Conservation (phyloP, 2,888 invertebrate genomes). For the Tanaodytes sp. region DNA sequence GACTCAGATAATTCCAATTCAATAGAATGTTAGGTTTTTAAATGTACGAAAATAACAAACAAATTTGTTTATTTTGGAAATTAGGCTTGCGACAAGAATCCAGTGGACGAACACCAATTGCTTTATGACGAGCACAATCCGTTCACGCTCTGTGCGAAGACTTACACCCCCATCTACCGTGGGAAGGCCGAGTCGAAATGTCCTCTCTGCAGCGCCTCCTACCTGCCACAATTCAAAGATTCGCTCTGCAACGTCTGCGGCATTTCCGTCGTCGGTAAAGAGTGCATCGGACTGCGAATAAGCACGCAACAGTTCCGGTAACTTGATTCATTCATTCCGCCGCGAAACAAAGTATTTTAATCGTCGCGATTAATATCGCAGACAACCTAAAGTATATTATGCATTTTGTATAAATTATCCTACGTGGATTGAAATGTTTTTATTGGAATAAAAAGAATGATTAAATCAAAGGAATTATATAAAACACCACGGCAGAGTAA, state of each 20-base stretch:
- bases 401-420: slow-evolving; percentile 49
- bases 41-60: too few relatives aligned
- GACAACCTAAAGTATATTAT: slow-evolving; percentile 46
- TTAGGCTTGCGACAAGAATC: slow-evolving; percentile 92
- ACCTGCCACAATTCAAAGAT: slow-evolving; percentile 89
- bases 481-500: slow-evolving; percentile 1
- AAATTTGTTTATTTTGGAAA: slow-evolving; percentile 59
- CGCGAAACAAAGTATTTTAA: slow-evolving; percentile 36
- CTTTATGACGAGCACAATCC: slow-evolving; percentile 98
- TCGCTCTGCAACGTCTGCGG: slow-evolving; percentile 88
- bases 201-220: slow-evolving; percentile 91
- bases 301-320: slow-evolving; percentile 80
- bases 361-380: slow-evolving; percentile 28
- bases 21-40: too few relatives aligned
- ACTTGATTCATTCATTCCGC: slow-evolving; percentile 55
- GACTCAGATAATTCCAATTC: too few relatives aligned
- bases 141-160: slow-evolving; percentile 92
- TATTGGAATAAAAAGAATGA: slow-evolving; percentile 21
- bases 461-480: slow-evolving; percentile 19
- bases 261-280: slow-evolving; percentile 93
- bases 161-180: slow-evolving; percentile 94
- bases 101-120: slow-evolving; percentile 89
- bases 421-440: slow-evolving; percentile 37
- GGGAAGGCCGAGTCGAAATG: slow-evolving; percentile 96
- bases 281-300: slow-evolving; percentile 89